A percentile compares a stretch with the other conserved stretches of the same genome.
These are phyloP conservation scores for Tinea trinotella DNA, from an alignment of 2,888 invertebrate species.

Conservation along the genomic window DNA sequence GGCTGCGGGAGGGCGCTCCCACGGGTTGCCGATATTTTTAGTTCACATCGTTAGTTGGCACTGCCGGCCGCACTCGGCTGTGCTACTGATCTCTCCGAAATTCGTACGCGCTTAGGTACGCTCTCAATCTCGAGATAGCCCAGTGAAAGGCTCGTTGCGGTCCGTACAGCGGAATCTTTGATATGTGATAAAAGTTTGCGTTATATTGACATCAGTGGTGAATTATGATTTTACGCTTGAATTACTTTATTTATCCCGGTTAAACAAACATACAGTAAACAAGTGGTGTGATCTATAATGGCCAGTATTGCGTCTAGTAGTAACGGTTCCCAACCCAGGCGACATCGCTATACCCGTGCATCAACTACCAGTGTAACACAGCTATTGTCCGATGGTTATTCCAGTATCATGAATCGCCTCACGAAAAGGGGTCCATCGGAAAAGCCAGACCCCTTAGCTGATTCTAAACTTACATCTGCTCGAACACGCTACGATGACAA, in stretches of 20 bases:
- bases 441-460: conserved; percentile 64
- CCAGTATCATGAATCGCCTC: conserved; percentile 86
- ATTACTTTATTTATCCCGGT: conserved; percentile 52
- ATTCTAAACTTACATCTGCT: conserved; percentile 43
- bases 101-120: conserved; percentile 52
- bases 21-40: conserved; percentile 77
- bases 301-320: conserved; percentile 50
- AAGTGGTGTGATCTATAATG: conserved; percentile 34
- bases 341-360: conserved; percentile 81
- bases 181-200: not conserved
- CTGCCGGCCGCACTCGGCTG: conserved; percentile 68
- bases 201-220: conserved; percentile 6
- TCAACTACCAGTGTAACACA: conserved; percentile 89
- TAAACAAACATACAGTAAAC: conserved; percentile 33
- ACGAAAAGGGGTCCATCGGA: conserved; percentile 85
- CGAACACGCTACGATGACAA: conserved; percentile 60
- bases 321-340: conserved; percentile 65
- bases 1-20: conserved; percentile 72
- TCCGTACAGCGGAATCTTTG: not conserved
- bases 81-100: conserved; percentile 68
- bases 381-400: conserved; percentile 88
- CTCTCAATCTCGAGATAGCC: conserved; percentile 57
- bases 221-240: conserved; percentile 49
- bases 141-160: conserved; percentile 24
- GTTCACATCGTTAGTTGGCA: conserved; percentile 78